Percentiles rank a stretch among this genome's conserved stretches.
Evolutionary conservation across 2,797 vertebrate genomes (phyloP).

Genomic region (Alca torda): DNA sequence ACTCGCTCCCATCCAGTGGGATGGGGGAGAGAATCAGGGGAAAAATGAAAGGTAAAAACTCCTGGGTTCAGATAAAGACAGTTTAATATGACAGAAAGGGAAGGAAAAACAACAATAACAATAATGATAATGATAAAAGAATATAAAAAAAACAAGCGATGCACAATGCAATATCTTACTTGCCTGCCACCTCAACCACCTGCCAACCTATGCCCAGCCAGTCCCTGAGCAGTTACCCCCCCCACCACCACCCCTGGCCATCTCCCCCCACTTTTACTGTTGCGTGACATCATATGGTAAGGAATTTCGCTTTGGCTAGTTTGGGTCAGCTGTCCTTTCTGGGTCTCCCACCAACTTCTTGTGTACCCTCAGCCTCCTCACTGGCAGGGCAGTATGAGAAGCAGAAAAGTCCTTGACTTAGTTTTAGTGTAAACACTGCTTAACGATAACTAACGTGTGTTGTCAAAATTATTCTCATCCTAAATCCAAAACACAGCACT

Average conservation of each 20-base stretch:
- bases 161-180: background rate
- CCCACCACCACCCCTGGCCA: no score
- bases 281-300: background rate
- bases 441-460: no score
- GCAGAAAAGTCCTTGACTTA: background rate
- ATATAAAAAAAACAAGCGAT: background rate
- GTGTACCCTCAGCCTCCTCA: background rate
- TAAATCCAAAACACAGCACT: no score
- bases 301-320: background rate
- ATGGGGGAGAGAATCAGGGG: background rate
- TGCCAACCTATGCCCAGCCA: background rate
- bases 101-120: background rate
- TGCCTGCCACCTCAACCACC: no score
- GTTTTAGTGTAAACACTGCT: background rate
- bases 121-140: background rate
- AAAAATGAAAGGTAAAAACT: background rate
- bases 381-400: background rate
- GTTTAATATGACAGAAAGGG: background rate
- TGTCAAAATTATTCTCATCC: no score
- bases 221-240: background rate
- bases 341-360: background rate
- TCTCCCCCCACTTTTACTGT: background rate
- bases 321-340: background rate
- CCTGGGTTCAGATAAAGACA: background rate
- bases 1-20: no score